Evolutionary conservation across 2,113 vertebrate genomes (phyloP), one percentile per base, ranked within the genome.

Genomic region (Ameiurus melas): DNA sequence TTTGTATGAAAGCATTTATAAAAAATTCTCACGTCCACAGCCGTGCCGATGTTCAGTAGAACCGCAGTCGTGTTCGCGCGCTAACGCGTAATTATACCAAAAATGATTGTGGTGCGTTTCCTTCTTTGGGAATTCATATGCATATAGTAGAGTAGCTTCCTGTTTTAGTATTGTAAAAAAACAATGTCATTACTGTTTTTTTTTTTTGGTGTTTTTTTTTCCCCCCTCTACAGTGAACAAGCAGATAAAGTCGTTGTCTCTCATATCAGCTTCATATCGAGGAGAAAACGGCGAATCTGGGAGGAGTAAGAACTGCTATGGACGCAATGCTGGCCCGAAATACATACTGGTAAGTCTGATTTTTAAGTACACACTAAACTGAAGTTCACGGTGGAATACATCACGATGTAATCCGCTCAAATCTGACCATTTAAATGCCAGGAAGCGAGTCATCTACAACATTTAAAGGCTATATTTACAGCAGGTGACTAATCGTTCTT

Each of bases 301-400:
- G 0, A 89, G 96, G 86, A 96, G 85, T 2, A 98, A 97, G 86
- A 99, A 99, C 93, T 97, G 98, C 89, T 98, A 94, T 0, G 98
- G 98, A 90, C 95, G 95, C 14, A 95, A 95, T 0, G 98, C 97
- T 6, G 83, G 85, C 0, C 16, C 30, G 1, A 78, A 93, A 0
- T 97, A 96, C 12, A 87, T 99, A 83, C 89, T 5, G 91, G 98
- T 99, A 92, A 95, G 97, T 92, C 19, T 20, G 39, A 16, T 36
- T 77, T 51, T 51, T 51, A 71, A 20, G 17, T 71, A 16, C 14
- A 71, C 75, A 7, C 43, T n/a, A 12, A 47, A 1, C 25, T 53
- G 5, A 12, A 6, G 43, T 51, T 16, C 22, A 27, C n/a, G 25
- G n/a, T 78, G 22, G 22, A 78, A 51, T 17, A 7, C n/a, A 10